These are phyloP conservation scores for Holacanthus passer DNA, from an alignment of 2,113 vertebrate genomes.

Conservation along the genomic window DNA sequence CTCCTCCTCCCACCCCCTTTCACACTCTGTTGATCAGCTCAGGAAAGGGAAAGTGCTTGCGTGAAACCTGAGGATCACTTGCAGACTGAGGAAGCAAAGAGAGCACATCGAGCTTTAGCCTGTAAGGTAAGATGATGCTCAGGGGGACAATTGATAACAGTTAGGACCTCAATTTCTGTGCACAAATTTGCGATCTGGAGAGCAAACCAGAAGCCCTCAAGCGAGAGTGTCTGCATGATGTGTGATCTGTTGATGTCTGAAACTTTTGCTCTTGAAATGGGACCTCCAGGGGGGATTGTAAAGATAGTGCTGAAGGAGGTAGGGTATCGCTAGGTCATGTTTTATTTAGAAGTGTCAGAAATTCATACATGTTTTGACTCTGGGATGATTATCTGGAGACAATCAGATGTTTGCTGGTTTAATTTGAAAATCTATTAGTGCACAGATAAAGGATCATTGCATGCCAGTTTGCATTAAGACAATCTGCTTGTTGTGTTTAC, in stretches of 20 bases:
- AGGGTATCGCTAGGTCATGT: slow-evolving; percentile 19
- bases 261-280: slow-evolving; percentile 57
- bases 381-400: background rate
- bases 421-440: background rate
- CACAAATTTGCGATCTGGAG: background rate
- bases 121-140: slow-evolving; percentile 78
- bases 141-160: slow-evolving; percentile 23
- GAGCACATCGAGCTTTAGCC: slow-evolving; percentile 51
- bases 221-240: slow-evolving; percentile 20
- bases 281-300: slow-evolving; percentile 20
- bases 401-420: background rate
- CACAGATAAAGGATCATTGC: background rate
- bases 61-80: slow-evolving; percentile 81
- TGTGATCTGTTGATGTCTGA: slow-evolving; percentile 44
- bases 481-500: background rate
- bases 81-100: slow-evolving; percentile 63
- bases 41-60: slow-evolving; percentile 72
- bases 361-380: slow-evolving; percentile 7
- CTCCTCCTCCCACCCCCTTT: slow-evolving; percentile 49
- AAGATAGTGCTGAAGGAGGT: slow-evolving; percentile 1
- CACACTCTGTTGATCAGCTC: slow-evolving; percentile 74
- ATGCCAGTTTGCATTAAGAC: slow-evolving; percentile 14
- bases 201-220: slow-evolving; percentile 9
- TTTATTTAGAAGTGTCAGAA: slow-evolving; percentile 37
- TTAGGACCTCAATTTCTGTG: slow-evolving; percentile 33